phyloP scores from a whole-genome alignment of 2,113 vertebrate species.

The Pterophyllum scalare region DNA sequence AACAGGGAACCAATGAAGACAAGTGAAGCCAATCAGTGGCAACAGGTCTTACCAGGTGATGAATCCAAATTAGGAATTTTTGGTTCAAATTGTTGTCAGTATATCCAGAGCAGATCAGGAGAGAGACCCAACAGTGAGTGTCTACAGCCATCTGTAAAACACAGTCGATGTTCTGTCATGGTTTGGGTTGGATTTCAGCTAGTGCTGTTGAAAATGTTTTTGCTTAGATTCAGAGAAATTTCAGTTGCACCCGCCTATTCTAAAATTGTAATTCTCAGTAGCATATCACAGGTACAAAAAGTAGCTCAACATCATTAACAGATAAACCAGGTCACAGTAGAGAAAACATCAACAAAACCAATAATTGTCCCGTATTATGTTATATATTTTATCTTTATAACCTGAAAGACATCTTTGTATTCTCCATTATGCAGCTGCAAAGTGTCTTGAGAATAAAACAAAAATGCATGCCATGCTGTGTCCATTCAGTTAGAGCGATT shows the following conservation, averaged over 20 bases:
- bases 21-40: not conserved
- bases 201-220: not conserved
- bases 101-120: not conserved
- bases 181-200: not conserved
- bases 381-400: conserved; percentile 8
- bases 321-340: conserved; percentile 19
- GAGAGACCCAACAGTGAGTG: not conserved
- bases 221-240: not conserved
- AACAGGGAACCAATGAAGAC: too few relatives aligned
- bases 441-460: not conserved
- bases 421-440: not conserved
- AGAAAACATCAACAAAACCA: conserved; percentile 6
- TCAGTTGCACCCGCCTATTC: not conserved
- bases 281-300: not conserved
- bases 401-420: not conserved
- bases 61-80: not conserved
- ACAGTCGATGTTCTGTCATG: not conserved
- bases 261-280: conserved; percentile 18
- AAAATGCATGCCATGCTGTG: not conserved
- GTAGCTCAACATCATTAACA: not conserved
- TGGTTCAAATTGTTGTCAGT: not conserved
- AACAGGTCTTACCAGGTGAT: rapidly evolving
- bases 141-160: not conserved
- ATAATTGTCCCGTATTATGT: conserved; percentile 3
- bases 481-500: too few relatives aligned